Evolutionary conservation across 1,140 invertebrate species (phyloP), one percentile per base, ranked within the genome.

Genomic region (Laupala kohalensis): DNA sequence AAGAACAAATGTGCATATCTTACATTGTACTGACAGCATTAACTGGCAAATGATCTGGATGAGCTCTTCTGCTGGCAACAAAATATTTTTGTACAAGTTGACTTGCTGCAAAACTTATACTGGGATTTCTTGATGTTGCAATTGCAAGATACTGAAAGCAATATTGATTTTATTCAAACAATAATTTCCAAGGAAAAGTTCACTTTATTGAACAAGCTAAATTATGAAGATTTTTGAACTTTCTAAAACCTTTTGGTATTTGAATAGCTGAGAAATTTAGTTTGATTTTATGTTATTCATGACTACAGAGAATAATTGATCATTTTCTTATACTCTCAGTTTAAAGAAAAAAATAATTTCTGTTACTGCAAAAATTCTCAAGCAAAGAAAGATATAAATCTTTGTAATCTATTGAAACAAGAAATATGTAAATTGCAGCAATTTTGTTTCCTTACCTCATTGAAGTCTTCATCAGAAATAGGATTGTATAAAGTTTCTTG

Each of bases 1-100:
- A 37, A 53, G 9, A 53, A 13, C 1, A 64, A 70, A 12, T 53
- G 19, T 6, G 4, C 29, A 24, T 4, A 65, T 64, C 71, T 72
- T 75, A 75, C 75, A 76, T 70, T 6, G 72, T 72, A 67, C 73
- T 72, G 13, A 76, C 28, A 23, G 75, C 67, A 67, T 69, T 71
- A 1, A 73, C 26, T 37, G 75, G 74, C 19, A 76, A 70, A 29
- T 72, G 72, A 27, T 73, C 72, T 23, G 72, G 67, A 13, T 74
- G 64, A 15, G 71, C 70, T 64, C 73, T 70, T 67, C 75, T 64
- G 53, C 71, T 74, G 24, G 74, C 74, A 0, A 76, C 75, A 75
- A 76, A 76, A 53, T 76, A 76, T 37, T 74, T 72, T 69, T 71
- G 69, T 12, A 76, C 69, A 15, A 76, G 68, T 13, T 74, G 64